These are phyloP conservation scores for Celastrina argiolus DNA, from an alignment of 2,888 invertebrate species.

Conservation along the genomic window DNA sequence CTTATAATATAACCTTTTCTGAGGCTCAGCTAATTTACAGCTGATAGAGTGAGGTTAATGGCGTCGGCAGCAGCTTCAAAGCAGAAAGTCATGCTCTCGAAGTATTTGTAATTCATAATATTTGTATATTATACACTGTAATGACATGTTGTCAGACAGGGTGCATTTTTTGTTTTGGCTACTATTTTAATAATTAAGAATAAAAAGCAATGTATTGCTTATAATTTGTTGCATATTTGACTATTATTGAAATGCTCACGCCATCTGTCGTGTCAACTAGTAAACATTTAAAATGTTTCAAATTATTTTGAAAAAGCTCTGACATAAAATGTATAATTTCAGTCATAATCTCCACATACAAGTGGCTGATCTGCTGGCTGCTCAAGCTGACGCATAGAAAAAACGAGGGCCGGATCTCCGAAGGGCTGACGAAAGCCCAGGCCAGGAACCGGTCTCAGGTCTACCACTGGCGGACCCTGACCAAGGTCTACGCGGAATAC, in stretches of 20 bases:
- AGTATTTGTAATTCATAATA: too few relatives aligned
- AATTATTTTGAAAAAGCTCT: background rate
- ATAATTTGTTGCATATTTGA: too few relatives aligned
- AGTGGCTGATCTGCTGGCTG: constrained; percentile 91
- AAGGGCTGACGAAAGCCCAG: constrained; percentile 82
- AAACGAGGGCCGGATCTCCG: constrained; percentile 73
- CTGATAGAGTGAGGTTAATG: too few relatives aligned
- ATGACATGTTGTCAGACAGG: too few relatives aligned
- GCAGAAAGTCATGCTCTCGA: too few relatives aligned
- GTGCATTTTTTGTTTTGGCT: background rate
- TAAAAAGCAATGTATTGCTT: too few relatives aligned
- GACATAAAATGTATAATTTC: constrained; percentile 38
- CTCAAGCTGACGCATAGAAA: constrained; percentile 82
- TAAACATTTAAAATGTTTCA: background rate
- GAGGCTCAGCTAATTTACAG: too few relatives aligned
- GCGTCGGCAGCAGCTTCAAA: too few relatives aligned
- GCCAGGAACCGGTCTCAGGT: constrained; percentile 90
- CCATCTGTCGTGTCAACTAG: too few relatives aligned
- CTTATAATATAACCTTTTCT: too few relatives aligned
- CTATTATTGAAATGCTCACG: too few relatives aligned
- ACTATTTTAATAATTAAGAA: background rate
- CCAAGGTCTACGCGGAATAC: constrained; percentile 87
- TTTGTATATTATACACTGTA: too few relatives aligned
- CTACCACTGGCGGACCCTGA: constrained; percentile 85
- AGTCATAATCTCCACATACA: constrained; percentile 85